Conservation (phyloP, 1,140 invertebrate species). For the Halictus rubicundus region DNA sequence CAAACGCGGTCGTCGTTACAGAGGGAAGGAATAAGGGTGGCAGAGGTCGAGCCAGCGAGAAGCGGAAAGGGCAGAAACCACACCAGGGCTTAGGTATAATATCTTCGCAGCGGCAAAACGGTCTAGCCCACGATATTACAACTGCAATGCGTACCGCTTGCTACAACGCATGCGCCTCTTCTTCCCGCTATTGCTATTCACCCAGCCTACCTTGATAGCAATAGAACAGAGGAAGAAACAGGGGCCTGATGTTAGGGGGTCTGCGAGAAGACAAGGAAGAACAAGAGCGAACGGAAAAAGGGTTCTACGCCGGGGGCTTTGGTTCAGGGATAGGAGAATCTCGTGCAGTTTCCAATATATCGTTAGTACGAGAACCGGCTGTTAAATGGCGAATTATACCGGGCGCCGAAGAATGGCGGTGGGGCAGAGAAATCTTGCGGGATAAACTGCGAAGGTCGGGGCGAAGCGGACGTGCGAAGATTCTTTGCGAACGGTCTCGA, state of each 20-base stretch:
- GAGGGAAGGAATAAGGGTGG: not conserved
- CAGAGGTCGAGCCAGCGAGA: conserved; percentile 9
- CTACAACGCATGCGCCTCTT: conserved; percentile 41
- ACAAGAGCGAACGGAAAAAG: not conserved
- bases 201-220: conserved; percentile 50
- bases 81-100: conserved; percentile 65
- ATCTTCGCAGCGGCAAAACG: conserved; percentile 61
- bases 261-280: not conserved
- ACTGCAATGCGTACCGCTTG: conserved; percentile 68
- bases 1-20: conserved; percentile 12
- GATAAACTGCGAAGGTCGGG: conserved; percentile 9
- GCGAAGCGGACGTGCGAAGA: conserved; percentile 15
- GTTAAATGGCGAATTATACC: conserved; percentile 62
- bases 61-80: conserved; percentile 20
- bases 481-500: not conserved
- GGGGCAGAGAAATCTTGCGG: conserved; percentile 15
- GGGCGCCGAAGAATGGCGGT: not conserved
- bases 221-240: conserved; percentile 1
- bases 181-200: conserved; percentile 51
- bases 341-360: conserved; percentile 72
- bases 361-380: conserved; percentile 69
- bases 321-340: conserved; percentile 33
- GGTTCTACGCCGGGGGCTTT: not conserved
- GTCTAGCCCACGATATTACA: conserved; percentile 68
- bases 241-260: not conserved